phyloP scores from a whole-genome alignment of 1,140 invertebrate genomes.

The Episyrphus balteatus region DNA sequence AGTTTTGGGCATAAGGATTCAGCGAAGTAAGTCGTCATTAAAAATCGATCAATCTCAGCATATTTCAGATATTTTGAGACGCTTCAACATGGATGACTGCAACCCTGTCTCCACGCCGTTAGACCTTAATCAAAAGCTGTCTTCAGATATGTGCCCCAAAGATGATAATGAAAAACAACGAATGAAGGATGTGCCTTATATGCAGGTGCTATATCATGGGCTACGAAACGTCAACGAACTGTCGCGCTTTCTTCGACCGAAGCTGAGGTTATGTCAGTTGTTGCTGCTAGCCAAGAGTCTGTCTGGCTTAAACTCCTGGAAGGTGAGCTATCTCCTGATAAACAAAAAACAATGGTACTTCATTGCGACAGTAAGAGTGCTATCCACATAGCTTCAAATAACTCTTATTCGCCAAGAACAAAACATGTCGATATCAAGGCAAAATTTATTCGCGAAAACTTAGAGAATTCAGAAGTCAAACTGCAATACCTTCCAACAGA shows the following conservation, averaged over 20 bases:
- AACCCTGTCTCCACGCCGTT: slow-evolving; percentile 9
- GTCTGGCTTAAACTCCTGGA: slow-evolving; percentile 4
- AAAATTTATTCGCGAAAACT: slow-evolving; percentile 14
- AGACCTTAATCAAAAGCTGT: slow-evolving; percentile 7
- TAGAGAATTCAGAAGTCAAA: slow-evolving; percentile 4
- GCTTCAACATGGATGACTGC: slow-evolving; percentile 13
- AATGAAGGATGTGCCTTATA: too few species aligned
- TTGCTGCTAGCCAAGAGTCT: slow-evolving; percentile 11
- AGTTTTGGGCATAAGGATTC: too few species aligned
- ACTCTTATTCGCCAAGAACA: slow-evolving; percentile 8
- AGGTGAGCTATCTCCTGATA: neutral
- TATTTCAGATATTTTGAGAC: slow-evolving; percentile 7
- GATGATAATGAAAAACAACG: too few species aligned
- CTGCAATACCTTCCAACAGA: slow-evolving; percentile 13
- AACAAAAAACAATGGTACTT: neutral
- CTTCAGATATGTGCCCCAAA: neutral
- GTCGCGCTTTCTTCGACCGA: slow-evolving; percentile 26
- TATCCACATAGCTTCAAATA: slow-evolving; percentile 12
- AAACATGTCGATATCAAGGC: slow-evolving; percentile 20
- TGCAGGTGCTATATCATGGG: slow-evolving; percentile 18
- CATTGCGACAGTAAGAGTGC: slow-evolving; percentile 18
- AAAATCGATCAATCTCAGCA: slow-evolving; percentile 6
- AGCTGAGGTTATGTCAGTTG: slow-evolving; percentile 27
- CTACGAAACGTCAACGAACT: slow-evolving; percentile 22
- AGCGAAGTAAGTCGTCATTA: neutral